Base-by-base conservation (phyloP, 2,797 vertebrate genomes). In the Karalla daura region DNA sequence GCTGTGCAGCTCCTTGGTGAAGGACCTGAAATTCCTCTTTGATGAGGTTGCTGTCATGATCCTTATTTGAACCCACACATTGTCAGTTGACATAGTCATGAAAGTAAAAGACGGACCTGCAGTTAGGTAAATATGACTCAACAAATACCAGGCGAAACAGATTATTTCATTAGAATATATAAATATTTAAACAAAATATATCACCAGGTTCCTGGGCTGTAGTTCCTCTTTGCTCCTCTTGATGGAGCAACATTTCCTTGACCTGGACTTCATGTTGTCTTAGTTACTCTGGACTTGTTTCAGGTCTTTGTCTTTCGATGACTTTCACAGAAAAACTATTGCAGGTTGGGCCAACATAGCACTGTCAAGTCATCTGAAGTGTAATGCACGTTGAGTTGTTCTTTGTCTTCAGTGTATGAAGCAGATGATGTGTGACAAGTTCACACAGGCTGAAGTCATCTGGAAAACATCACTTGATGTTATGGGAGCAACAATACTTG, bases 361-460 rank as follows among this genome's bases (percentile, higher is more conserved):
- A 28, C 17, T 14, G 27, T 41, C 1, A 12, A 44, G 21, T 67
- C 53, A 63, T 12, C 13, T 20, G 2, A 66, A 25, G 7, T 18
- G 20, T 17, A 23, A 46, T 10, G 13, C 21, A 17, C 18, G 40
- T 1, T 23, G 1, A 30, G 13, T 32, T 58, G 12, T 14, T 54
- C 40, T 64, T 67, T 75, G 51, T 80, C 7, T 66, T 13, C 4
- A 13, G 1, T 15, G 24, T n/a, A 66, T 74, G 59, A 71, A 30
- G 32, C 2, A 0, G 30, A 14, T 44, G 61, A 10, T 40, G 17
- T 74, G 52, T 75, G 66, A 72, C 64, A 50, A 20, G 30, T 77
- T 33, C 43, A 25, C 33, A 63, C 36, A 49, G 49, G 23, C 4
- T 45, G 17, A 74, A 66, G 15, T 67, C 20, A 59, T 63, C 47